Evolutionary conservation across 2,888 invertebrate species (phyloP).

Genomic region (Nemoura dubitans): DNA sequence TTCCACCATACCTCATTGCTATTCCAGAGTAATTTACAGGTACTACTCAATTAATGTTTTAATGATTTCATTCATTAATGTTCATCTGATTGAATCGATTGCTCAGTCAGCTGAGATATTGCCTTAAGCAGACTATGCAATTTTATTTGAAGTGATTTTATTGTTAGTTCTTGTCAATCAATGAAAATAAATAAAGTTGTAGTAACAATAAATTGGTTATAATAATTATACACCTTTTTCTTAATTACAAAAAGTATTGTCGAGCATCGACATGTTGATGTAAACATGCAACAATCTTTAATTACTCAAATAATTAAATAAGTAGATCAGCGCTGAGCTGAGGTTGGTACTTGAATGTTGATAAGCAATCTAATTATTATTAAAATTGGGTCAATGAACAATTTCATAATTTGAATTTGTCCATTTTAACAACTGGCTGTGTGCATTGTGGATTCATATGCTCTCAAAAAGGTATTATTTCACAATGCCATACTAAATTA

Average conservation of each 20-base stretch:
- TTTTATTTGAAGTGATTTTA: neutral
- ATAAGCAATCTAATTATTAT: neutral
- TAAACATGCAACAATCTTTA: neutral
- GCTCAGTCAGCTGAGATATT: neutral
- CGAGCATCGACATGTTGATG: neutral
- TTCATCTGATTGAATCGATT: neutral
- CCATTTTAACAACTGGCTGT: neutral
- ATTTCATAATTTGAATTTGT: neutral
- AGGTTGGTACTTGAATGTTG: neutral
- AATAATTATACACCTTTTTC: neutral
- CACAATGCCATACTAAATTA: no score
- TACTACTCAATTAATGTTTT: neutral
- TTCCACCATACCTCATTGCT: neutral
- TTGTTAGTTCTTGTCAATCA: constrained; percentile 12
- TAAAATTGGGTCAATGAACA: neutral
- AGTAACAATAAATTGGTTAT: neutral
- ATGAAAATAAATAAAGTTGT: neutral
- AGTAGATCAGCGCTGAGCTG: neutral
- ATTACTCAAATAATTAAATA: neutral
- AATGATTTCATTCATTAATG: neutral
- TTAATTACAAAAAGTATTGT: neutral
- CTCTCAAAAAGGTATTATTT: no score
- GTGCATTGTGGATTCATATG: no score
- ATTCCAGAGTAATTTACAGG: neutral
- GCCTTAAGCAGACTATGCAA: neutral